Percentiles rank a stretch among this genome's conserved stretches.
phyloP scores from a whole-genome alignment of 2,888 invertebrate species.

The Diaprepes abbreviatus region DNA sequence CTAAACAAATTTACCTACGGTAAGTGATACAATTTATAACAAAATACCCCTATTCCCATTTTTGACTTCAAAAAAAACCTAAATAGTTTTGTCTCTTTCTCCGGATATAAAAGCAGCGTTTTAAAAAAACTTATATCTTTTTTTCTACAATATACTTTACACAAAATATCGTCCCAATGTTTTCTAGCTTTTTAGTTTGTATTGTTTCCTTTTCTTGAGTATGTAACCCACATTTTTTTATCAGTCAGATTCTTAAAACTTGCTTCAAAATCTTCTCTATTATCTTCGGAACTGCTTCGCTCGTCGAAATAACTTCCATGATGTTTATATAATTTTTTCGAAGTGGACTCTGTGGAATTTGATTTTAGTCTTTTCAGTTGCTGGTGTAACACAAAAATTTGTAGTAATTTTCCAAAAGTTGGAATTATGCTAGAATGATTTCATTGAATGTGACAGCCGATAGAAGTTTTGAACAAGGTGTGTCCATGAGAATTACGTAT shows the following conservation, averaged over 20 bases:
- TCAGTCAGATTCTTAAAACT: conserved; percentile 14
- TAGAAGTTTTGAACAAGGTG: conserved; percentile 34
- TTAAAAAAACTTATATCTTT: conserved; percentile 21
- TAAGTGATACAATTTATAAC: not conserved
- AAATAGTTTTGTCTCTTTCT: conserved; percentile 4
- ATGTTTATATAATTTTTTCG: not conserved
- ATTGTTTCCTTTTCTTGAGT: no score
- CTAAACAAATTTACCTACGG: no score
- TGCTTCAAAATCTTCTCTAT: conserved; percentile 35
- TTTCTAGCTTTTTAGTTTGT: conserved; percentile 19
- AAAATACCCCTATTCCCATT: not conserved
- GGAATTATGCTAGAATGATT: conserved; percentile 18
- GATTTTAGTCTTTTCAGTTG: not conserved
- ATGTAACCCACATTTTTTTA: conserved; percentile 13
- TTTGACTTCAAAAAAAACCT: conserved; percentile 27
- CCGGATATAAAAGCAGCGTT: not conserved
- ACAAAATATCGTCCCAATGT: conserved; percentile 1
- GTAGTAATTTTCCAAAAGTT: conserved; percentile 31
- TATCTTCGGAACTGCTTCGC: conserved; percentile 33
- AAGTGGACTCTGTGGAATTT: not conserved
- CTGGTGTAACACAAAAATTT: conserved; percentile 35
- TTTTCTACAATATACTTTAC: conserved; percentile 1
- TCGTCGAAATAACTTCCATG: conserved; percentile 30
- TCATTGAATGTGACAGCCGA: conserved; percentile 25
- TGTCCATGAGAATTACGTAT: conserved; percentile 32